These are phyloP conservation scores for Drosophila lowei DNA, from an alignment of 1,140 invertebrate species.

Conservation along the genomic window DNA sequence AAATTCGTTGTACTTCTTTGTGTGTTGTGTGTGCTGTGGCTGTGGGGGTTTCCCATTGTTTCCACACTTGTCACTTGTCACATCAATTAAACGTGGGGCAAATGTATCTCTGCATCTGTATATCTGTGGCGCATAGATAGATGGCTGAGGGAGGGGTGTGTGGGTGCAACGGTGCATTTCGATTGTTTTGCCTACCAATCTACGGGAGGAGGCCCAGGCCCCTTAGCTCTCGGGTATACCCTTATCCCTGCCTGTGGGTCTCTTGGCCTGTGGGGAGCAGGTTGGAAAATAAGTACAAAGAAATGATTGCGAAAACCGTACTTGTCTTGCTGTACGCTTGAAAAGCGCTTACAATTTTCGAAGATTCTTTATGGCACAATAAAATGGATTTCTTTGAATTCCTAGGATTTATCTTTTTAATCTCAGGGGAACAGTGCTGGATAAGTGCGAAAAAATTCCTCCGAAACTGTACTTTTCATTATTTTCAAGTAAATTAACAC, in stretches of 20 bases:
- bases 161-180: slow-evolving; percentile 38
- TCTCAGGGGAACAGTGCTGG: too few relatives aligned
- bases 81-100: slow-evolving; percentile 55
- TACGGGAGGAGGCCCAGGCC: slow-evolving; percentile 16
- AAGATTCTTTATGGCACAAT: too few relatives aligned
- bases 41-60: slow-evolving; percentile 7
- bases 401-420: too few relatives aligned
- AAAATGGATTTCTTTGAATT: too few relatives aligned
- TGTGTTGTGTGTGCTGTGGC: background rate
- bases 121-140: background rate
- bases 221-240: slow-evolving; percentile 5
- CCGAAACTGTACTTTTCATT: too few relatives aligned
- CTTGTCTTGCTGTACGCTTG: too few relatives aligned
- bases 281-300: too few relatives aligned
- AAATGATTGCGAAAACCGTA: too few relatives aligned
- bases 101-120: slow-evolving; percentile 9
- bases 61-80: slow-evolving; percentile 42
- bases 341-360: too few relatives aligned
- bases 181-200: slow-evolving; percentile 46
- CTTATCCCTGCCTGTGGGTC: background rate
- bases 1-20: slow-evolving; percentile 12
- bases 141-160: background rate
- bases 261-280: too few relatives aligned
- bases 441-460: too few relatives aligned
- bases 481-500: too few relatives aligned